A percentile compares a stretch with the other conserved stretches of the same genome.
Conservation (phyloP, 2,797 vertebrate species). For the Avahi laniger region DNA sequence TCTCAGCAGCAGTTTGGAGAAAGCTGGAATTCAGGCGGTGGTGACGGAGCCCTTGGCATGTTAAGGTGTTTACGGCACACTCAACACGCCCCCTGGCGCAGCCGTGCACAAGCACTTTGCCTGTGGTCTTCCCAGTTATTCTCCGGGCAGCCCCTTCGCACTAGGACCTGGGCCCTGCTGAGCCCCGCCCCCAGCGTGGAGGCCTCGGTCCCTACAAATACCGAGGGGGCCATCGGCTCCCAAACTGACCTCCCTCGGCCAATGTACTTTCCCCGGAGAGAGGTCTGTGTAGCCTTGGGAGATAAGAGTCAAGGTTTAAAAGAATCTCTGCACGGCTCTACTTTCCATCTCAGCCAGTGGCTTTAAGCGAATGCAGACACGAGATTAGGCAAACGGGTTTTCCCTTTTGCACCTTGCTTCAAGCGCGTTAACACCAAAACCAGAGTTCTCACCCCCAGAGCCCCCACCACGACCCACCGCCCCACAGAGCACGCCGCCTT, state of each 20-base stretch:
- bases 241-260: conserved; percentile 31
- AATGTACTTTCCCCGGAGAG: background rate
- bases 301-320: conserved; percentile 57
- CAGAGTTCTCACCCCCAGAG: background rate
- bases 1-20: background rate
- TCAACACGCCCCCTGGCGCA: background rate
- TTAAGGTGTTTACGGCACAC: background rate
- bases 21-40: background rate
- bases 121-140: background rate
- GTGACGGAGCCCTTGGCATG: background rate
- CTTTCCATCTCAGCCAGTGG: background rate
- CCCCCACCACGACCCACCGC: background rate
- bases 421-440: background rate
- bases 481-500: background rate
- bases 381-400: background rate
- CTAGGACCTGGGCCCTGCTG: background rate
- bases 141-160: background rate
- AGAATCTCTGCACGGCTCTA: background rate
- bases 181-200: background rate
- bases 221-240: background rate
- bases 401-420: background rate
- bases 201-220: background rate
- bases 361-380: background rate
- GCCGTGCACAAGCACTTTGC: accelerated
- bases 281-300: conserved; percentile 52